Base-by-base conservation (phyloP, 1,140 invertebrate genomes). In the Eubasilissa regina region DNA sequence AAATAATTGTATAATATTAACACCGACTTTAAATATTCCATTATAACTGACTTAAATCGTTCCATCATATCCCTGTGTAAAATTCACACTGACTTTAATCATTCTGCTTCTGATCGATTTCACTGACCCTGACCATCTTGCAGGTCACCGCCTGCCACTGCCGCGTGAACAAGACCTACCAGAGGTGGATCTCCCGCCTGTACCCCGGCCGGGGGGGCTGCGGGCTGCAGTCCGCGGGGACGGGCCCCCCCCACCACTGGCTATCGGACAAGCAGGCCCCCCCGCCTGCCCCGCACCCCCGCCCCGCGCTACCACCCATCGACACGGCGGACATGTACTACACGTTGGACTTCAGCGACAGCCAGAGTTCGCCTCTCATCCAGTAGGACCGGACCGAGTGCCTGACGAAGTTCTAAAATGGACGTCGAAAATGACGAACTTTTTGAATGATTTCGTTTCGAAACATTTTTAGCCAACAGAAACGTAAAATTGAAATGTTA, bases 281-380 rank as follows among this genome's bases (percentile, higher is more conserved):
- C 83, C 62, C 84, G 85, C n/a, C 66, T 84, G 35, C 81, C 84
- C 11, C 78, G 84, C 21, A 81, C 83, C 68, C 84, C 83, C 10
- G 82, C 84, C 7, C 84, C 85, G 9, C 68, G 44, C 87, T 84
- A 44, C 87, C 90, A 55, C 86, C 90, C 56, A 85, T 93, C 82
- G 92, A 93, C 85, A 91, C 91, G 84, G 90, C 92, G 44, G 93
- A 93, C 80, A 92, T 93, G 92, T 93, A 93, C 86, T 93, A 93
- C 87, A 93, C 92, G 43, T 89, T 93, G 79, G 93, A 93, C 86
- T 93, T 93, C 87, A 93, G 92, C 84, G 92, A 93, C 87, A 93
- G 91, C 83, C 93, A 93, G 86, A 92, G 90, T 84, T 93, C 92
- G 19, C 93, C 93, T 7, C 89, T 93, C 81, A 93, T 93, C 83